Percentiles rank a stretch among this genome's conserved stretches.
Conservation (phyloP, 2,113 vertebrate genomes). For the Catagonus wagneri region DNA sequence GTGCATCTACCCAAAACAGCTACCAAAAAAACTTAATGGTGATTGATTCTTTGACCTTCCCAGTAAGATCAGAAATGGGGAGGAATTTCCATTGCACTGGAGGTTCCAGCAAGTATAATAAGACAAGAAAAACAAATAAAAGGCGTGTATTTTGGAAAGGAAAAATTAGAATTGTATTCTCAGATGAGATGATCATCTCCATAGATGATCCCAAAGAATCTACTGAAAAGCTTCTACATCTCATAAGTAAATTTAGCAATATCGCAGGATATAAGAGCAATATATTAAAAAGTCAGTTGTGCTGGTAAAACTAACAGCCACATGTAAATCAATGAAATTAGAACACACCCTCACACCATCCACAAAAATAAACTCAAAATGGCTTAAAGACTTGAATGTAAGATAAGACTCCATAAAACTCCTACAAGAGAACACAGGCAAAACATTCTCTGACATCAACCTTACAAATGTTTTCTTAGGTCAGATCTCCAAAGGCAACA, state of each 20-base stretch:
- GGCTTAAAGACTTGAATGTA: too few species aligned
- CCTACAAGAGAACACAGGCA: too few species aligned
- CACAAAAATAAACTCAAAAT: too few species aligned
- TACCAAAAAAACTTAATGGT: not conserved
- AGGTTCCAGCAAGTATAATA: not conserved
- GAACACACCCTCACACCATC: too few species aligned
- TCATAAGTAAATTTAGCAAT: not conserved
- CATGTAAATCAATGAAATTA: too few species aligned
- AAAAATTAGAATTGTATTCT: not conserved
- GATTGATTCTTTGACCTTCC: not conserved
- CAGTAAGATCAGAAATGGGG: not conserved
- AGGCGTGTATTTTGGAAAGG: not conserved
- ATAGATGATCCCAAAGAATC: not conserved
- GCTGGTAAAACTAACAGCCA: too few species aligned
- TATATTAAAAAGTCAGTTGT: not conserved
- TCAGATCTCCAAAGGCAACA: too few species aligned
- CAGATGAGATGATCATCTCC: not conserved
- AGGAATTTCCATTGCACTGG: not conserved
- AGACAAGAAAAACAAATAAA: constrained; percentile 46
- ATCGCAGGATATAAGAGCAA: not conserved
- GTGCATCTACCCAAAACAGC: not conserved
- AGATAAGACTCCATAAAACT: too few species aligned
- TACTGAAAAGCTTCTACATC: not conserved
- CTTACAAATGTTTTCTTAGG: too few species aligned
- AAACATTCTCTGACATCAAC: too few species aligned